Percentiles rank a stretch among this genome's conserved stretches.
These are phyloP conservation scores for Phasianus colchicus DNA, from an alignment of 2,113 vertebrate genomes.

Conservation along the genomic window DNA sequence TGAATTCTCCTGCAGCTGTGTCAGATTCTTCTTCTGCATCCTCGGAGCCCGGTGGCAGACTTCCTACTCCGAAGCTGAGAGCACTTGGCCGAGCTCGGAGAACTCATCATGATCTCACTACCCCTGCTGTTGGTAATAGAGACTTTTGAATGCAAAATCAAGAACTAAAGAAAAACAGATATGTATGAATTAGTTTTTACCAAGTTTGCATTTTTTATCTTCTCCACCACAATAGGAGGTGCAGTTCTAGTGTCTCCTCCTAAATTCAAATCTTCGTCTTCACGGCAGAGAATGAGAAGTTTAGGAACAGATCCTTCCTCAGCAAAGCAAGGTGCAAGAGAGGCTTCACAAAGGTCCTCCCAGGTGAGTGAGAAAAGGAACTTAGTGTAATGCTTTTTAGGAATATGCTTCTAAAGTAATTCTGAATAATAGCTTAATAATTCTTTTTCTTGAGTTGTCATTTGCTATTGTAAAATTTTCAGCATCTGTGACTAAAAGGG, in stretches of 20 bases:
- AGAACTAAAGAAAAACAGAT: background rate
- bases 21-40: constrained; percentile 67
- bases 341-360: constrained; percentile 30
- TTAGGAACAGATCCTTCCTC: constrained; percentile 48
- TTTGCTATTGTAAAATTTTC: background rate
- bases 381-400: background rate
- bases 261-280: constrained; percentile 66
- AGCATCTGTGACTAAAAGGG: background rate
- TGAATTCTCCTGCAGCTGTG: constrained; percentile 32
- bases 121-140: constrained; percentile 81
- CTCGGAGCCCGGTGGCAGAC: constrained; percentile 72
- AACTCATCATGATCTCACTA: constrained; percentile 84
- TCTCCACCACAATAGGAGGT: constrained; percentile 75
- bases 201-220: background rate
- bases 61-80: constrained; percentile 80
- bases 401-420: background rate
- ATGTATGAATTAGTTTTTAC: background rate
- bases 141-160: background rate
- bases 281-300: constrained; percentile 53
- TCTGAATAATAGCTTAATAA: background rate
- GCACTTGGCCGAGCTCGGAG: constrained; percentile 69
- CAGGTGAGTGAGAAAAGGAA: constrained; percentile 56
- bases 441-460: background rate
- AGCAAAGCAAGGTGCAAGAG: constrained; percentile 53
- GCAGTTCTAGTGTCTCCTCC: constrained; percentile 82